phyloP scores from a whole-genome alignment of 2,797 vertebrate genomes.

The Hapalemur alaotrensis region DNA sequence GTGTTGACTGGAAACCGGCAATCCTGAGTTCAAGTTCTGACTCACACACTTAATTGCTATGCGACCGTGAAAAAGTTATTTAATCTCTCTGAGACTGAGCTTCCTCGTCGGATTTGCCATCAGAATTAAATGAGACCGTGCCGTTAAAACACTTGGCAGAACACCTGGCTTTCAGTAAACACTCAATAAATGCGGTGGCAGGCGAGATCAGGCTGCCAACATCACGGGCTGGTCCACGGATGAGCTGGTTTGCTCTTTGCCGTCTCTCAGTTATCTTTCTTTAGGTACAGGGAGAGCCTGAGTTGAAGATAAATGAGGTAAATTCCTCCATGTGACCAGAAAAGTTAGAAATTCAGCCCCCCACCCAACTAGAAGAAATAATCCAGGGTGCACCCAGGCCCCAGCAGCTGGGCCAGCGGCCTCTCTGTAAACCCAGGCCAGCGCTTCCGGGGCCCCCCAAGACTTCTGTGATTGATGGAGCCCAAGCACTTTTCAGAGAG shows the following conservation, averaged over 20 bases:
- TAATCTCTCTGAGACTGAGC: conserved; percentile 48
- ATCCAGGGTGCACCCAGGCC: neutral
- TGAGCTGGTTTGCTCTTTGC: neutral
- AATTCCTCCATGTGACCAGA: neutral
- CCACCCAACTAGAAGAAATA: neutral
- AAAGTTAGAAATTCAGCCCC: conserved; percentile 27
- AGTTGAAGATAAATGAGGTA: neutral
- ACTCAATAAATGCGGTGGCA: conserved; percentile 32
- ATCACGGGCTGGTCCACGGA: neutral
- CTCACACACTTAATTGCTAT: conserved; percentile 38
- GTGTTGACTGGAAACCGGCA: neutral
- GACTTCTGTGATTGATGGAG: neutral
- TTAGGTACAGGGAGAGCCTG: neutral
- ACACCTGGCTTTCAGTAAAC: conserved; percentile 35
- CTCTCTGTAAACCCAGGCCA: neutral
- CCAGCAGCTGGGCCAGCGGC: accelerated
- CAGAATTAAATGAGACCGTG: conserved; percentile 42
- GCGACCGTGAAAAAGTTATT: conserved; percentile 48
- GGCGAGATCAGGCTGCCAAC: neutral
- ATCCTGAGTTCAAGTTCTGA: conserved; percentile 67
- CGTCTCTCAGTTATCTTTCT: neutral
- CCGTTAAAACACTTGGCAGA: conserved; percentile 24
- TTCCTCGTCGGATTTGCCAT: neutral
- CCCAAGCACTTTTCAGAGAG: neutral
- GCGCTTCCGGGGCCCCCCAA: neutral